Percentiles rank a stretch among this genome's conserved stretches.
phyloP scores from a whole-genome alignment of 2,888 invertebrate genomes.

The Ypsolopha scabrella region DNA sequence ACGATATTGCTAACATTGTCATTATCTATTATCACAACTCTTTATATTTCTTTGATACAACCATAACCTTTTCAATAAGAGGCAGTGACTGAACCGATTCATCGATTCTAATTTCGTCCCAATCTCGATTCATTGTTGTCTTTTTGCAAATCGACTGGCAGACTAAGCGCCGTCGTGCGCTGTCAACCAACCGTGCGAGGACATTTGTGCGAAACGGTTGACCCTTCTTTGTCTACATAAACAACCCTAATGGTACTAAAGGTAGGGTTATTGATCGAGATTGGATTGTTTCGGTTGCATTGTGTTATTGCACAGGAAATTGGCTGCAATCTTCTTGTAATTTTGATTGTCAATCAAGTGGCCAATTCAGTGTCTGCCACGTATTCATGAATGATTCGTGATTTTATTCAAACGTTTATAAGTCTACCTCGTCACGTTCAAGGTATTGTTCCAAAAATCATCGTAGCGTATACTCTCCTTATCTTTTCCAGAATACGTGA shows the following conservation, averaged over 20 bases:
- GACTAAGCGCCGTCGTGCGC: slow-evolving; percentile 14
- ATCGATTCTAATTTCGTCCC: neutral
- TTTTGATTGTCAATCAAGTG: neutral
- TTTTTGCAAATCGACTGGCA: slow-evolving; percentile 4
- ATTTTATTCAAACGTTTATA: no score
- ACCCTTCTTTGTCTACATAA: neutral
- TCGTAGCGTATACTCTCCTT: no score
- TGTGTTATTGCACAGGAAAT: neutral
- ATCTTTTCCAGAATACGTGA: no score
- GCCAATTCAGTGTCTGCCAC: neutral
- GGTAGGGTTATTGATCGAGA: neutral
- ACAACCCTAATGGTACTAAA: neutral
- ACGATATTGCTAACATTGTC: no score
- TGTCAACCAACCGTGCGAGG: slow-evolving; percentile 23
- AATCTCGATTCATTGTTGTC: neutral
- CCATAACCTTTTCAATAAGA: neutral
- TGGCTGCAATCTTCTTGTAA: neutral
- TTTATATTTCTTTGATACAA: neutral
- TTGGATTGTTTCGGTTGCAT: neutral
- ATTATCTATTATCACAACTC: no score
- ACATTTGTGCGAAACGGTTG: neutral
- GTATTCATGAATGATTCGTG: no score
- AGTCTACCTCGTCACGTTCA: no score
- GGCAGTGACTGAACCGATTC: neutral
- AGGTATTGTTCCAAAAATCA: no score